These are phyloP conservation scores for Apamea anceps DNA, from an alignment of 2,888 invertebrate genomes.

Conservation along the genomic window DNA sequence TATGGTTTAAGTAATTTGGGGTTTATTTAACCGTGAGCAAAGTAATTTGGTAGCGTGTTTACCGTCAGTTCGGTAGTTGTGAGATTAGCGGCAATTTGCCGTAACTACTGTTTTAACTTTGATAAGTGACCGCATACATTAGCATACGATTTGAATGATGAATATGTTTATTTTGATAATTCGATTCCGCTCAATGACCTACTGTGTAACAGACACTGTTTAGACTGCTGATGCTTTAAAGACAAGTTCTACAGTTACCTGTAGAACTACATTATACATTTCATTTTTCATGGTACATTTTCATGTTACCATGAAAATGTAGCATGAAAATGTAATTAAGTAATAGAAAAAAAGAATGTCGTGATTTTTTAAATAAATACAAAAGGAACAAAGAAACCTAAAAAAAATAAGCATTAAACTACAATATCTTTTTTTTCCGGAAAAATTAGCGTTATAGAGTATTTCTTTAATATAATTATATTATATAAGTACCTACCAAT, in stretches of 20 bases:
- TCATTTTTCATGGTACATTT: no score
- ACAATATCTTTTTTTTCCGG: neutral
- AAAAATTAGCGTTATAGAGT: neutral
- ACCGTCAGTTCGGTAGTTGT: conserved; percentile 15
- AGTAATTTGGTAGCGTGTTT: conserved; percentile 28
- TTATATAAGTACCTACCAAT: neutral
- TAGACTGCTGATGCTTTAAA: conserved; percentile 8
- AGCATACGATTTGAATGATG: conserved; percentile 60
- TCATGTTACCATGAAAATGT: no score
- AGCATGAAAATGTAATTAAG: neutral
- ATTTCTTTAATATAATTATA: no score
- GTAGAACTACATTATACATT: no score
- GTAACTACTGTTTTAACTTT: conserved; percentile 63
- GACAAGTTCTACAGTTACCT: neutral
- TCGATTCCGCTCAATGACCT: conserved; percentile 3
- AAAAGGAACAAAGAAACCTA: neutral
- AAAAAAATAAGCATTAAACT: neutral
- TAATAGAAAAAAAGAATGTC: neutral
- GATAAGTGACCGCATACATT: conserved; percentile 61
- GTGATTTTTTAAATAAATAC: neutral
- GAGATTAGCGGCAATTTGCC: conserved; percentile 53
- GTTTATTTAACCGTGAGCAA: conserved; percentile 25
- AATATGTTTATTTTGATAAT: conserved; percentile 50
- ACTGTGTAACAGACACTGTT: conserved; percentile 1
- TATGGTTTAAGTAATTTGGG: conserved; percentile 51